A percentile compares a stretch with the other conserved stretches of the same genome.
phyloP scores from a whole-genome alignment of 2,888 invertebrate species.

The Standfussiana lucernea region DNA sequence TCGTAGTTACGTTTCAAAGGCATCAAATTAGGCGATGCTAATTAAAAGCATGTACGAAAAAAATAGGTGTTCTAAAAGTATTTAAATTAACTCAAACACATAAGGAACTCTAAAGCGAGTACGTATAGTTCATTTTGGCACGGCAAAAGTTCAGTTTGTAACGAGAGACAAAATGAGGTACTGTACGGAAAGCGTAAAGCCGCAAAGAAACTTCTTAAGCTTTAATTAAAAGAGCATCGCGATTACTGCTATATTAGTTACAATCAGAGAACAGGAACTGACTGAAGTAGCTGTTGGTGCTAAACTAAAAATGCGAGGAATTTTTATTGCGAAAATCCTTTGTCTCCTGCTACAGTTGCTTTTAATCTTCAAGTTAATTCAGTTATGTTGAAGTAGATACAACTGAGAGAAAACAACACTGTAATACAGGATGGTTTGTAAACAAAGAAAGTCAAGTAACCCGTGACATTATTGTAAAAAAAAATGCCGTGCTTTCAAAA shows the following conservation, averaged over 20 bases:
- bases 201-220: constrained; percentile 81
- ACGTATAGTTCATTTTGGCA: constrained; percentile 33
- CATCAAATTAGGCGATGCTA: constrained; percentile 66
- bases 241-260: constrained; percentile 85
- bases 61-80: constrained; percentile 63
- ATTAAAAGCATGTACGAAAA: constrained; percentile 65
- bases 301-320: constrained; percentile 25
- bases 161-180: constrained; percentile 69
- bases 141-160: constrained; percentile 12
- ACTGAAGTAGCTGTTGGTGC: constrained; percentile 58
- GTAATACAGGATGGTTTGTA: background rate
- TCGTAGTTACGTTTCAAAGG: constrained; percentile 60
- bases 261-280: constrained; percentile 74
- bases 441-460: background rate
- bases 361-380: constrained; percentile 15
- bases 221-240: constrained; percentile 86
- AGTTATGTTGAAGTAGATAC: background rate
- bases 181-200: constrained; percentile 70
- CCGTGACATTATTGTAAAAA: background rate
- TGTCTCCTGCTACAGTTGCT: background rate
- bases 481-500: background rate
- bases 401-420: background rate
- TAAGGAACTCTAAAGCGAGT: constrained; percentile 22
- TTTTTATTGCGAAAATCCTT: constrained; percentile 24
- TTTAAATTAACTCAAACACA: constrained; percentile 4